Evolutionary conservation across 2,113 vertebrate genomes (phyloP), one percentile per base, ranked within the genome.

Genomic region (Rattus rattus): DNA sequence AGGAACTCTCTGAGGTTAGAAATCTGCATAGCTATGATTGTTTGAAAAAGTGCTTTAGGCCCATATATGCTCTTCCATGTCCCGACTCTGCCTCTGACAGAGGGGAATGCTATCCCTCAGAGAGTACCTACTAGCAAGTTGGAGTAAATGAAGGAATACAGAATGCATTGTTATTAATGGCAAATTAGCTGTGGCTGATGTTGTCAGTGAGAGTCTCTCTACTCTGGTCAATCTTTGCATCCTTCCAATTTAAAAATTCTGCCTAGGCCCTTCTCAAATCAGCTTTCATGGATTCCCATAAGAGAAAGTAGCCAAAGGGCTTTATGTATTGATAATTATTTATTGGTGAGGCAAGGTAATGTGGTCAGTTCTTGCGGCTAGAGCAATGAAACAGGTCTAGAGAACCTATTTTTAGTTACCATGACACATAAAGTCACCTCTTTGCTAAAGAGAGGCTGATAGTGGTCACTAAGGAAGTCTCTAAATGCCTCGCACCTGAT

Each of bases 251-350:
- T 87, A 90, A 88, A 94, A 96, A 86, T 94, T 86, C 85, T 56
- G 52, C 63, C 95, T 47, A 39, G 72, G 39, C 77, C 12, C 30
- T 7, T 59, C 59, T 86, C 63, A 93, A 69, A 61, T 96, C 72
- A 54, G 43, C 43, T 43, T 43, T 43, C 43, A 43, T 47, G 22
- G 30, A 4, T 79, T 96, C 94, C 72, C 85, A 70, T 88, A 91
- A 80, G 92, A 91, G 94, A 95, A 36, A 20, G 9, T 49, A 22
- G 92, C 95, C 94, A 96, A 96, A 97, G 63, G 90, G 73, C 83
- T 94, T 97, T 87, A 92, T 94, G 47, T 84, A 93, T 65, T 54
- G 77, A 92, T 67, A 92, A 96, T 81, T 97, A 96, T 96, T 84
- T 96, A 90, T 59, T 70, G 77, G 16, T 77, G 52, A 96, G 85